phyloP scores from a whole-genome alignment of 2,113 vertebrate species.

The Neodon shergylaensis region DNA sequence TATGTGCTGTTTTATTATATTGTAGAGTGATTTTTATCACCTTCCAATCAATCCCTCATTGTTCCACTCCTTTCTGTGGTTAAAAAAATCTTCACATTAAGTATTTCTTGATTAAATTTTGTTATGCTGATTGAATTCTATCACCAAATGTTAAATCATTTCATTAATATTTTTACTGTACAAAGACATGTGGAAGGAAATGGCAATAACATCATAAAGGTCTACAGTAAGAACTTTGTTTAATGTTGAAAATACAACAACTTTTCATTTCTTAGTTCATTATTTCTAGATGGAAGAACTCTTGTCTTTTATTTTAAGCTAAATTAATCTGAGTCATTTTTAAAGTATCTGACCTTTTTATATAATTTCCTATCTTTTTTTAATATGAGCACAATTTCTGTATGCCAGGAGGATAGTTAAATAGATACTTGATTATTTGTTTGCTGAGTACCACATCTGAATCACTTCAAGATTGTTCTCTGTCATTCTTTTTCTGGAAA shows the following conservation, averaged over 20 bases:
- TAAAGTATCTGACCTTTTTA: slow-evolving; percentile 17
- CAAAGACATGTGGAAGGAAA: background rate
- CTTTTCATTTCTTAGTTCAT: background rate
- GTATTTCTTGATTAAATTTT: background rate
- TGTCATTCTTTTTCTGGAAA: slow-evolving; percentile 38
- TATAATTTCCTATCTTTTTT: slow-evolving; percentile 41
- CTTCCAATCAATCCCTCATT: background rate
- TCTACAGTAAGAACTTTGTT: background rate
- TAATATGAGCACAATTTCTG: background rate
- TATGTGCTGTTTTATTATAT: background rate
- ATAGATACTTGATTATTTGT: slow-evolving; percentile 41
- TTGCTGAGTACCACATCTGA: slow-evolving; percentile 39
- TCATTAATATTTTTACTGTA: background rate
- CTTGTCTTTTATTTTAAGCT: background rate
- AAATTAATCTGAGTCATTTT: background rate
- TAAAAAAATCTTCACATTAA: background rate
- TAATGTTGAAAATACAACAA: background rate
- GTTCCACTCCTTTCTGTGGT: background rate
- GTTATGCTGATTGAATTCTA: background rate
- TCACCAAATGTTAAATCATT: background rate
- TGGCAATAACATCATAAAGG: background rate
- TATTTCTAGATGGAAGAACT: background rate
- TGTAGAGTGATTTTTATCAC: background rate
- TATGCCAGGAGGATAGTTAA: slow-evolving; percentile 15
- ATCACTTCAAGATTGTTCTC: slow-evolving; percentile 37